These are phyloP conservation scores for Brenthis daphne DNA, from an alignment of 2,888 invertebrate genomes.

Conservation along the genomic window DNA sequence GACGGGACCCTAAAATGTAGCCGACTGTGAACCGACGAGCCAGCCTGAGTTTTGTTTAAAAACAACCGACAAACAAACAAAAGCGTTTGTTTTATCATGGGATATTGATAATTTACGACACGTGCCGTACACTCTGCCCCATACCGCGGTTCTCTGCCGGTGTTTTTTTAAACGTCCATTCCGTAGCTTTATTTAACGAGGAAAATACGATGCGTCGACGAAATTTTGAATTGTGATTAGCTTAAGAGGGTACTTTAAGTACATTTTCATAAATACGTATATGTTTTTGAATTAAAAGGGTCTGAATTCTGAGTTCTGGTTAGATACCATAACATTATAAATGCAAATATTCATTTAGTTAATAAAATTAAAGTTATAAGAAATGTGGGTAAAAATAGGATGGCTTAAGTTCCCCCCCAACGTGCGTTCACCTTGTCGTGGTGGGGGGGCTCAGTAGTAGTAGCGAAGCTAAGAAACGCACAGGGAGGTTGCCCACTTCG, in stretches of 20 bases:
- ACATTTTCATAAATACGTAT: too few species aligned
- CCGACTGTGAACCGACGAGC: constrained; percentile 40
- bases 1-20: constrained; percentile 30
- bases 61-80: constrained; percentile 68
- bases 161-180: constrained; percentile 52
- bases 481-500: too few species aligned
- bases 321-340: too few species aligned
- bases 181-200: constrained; percentile 51
- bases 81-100: constrained; percentile 76
- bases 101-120: constrained; percentile 78
- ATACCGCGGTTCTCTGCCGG: constrained; percentile 27
- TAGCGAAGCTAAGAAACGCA: too few species aligned
- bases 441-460: too few species aligned
- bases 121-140: constrained; percentile 50
- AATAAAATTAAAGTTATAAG: too few species aligned
- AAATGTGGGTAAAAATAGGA: too few species aligned
- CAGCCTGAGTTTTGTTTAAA: constrained; percentile 55
- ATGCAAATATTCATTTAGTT: too few species aligned
- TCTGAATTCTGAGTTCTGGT: too few species aligned
- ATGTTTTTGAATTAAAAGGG: too few species aligned
- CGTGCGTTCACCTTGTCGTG: too few species aligned
- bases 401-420: too few species aligned
- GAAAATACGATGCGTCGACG: constrained; percentile 41
- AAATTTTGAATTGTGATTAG: constrained; percentile 40
- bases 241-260: constrained; percentile 8